These are phyloP conservation scores for Ibidorhyncha struthersii DNA, from an alignment of 2,113 vertebrate genomes.

Conservation along the genomic window DNA sequence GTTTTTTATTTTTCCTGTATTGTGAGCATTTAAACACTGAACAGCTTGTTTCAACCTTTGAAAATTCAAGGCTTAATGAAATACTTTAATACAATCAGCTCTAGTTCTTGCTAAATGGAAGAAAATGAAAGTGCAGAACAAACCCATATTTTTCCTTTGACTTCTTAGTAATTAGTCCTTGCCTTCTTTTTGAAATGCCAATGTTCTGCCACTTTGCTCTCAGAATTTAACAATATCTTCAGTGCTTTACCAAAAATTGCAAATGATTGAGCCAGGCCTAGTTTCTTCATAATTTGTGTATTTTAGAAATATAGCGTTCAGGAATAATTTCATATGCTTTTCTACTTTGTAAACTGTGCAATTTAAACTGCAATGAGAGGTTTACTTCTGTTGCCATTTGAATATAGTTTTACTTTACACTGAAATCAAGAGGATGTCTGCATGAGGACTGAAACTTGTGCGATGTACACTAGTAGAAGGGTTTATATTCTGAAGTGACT, in stretches of 20 bases:
- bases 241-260: neutral
- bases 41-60: conserved; percentile 33
- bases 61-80: neutral
- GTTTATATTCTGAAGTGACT: neutral
- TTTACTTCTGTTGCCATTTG: neutral
- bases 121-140: neutral
- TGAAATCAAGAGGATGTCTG: neutral
- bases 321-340: neutral
- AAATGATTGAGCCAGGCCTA: neutral
- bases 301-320: neutral
- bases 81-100: conserved; percentile 13
- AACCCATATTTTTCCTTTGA: neutral
- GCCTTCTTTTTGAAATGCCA: neutral
- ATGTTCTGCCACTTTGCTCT: neutral
- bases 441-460: neutral
- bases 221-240: neutral
- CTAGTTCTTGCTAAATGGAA: neutral
- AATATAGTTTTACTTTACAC: neutral
- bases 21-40: neutral
- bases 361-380: neutral
- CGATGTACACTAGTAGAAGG: neutral
- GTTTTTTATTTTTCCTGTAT: conserved; percentile 21
- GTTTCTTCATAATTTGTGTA: neutral
- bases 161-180: conserved; percentile 4
- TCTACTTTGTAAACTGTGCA: neutral